Base-by-base conservation (phyloP, 2,113 vertebrate genomes). In the Colaptes auratus region DNA sequence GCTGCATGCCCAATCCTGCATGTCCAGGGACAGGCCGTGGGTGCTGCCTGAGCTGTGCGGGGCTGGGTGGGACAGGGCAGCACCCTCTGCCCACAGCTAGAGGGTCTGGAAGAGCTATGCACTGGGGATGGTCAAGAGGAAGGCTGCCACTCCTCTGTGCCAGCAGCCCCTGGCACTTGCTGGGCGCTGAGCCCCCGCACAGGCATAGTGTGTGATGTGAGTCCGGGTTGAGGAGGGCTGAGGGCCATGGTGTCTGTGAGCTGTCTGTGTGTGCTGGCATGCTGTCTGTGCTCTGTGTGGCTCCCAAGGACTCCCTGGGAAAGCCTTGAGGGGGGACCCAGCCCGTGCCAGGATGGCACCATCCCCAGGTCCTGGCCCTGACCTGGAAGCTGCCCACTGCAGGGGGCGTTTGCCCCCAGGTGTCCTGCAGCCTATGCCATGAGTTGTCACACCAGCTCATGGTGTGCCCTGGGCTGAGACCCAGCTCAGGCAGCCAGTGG, bases 321-420 rank as follows among this genome's bases (percentile, higher is more conserved):
- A 31, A 27, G 21, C 12, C 36, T 17, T 13, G 39, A 52, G 48
- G 52, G 81, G 52, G 81, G 7, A 60, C 9, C 3, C 30, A 46
- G 65, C 31, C 30, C 56, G 15, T 21, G 14, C 31, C 10, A 2
- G 46, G 39, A 15, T 8, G 25, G 4, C 20, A 27, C 35, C 35
- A 25, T 39, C n/a, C 48, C 53, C 2, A 0, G 61, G 31, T 20
- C 11, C 12, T 63, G 35, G 30, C 35, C 42, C 36, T 44, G 60
- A 15, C 6, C 24, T 6, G 8, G 59, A 14, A 3, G 52, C 16
- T 71, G 33, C n/a, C 55, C 58, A 6, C 21, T 0, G 0, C 0
- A 1, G 50, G n/a, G 25, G 33, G 2, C 31, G 24, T 59, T 83
- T 64, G 72, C 9, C 39, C 27, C 28, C 8, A 2, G 59, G 14